A percentile compares a stretch with the other conserved stretches of the same genome.
phyloP scores from a whole-genome alignment of 2,888 invertebrate species.

The Falcaria lacertinaria region DNA sequence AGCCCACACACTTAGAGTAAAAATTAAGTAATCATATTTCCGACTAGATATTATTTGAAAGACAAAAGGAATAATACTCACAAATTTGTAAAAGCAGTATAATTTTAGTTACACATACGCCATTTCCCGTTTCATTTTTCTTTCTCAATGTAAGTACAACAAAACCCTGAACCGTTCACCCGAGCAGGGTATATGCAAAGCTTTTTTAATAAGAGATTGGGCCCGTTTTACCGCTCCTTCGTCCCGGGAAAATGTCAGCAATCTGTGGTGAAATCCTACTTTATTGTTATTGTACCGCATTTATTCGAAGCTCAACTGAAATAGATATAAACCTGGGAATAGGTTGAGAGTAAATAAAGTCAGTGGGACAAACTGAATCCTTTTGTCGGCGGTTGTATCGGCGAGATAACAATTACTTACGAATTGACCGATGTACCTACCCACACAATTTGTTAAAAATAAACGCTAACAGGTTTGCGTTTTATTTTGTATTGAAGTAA shows the following conservation, averaged over 20 bases:
- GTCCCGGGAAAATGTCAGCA: constrained; percentile 71
- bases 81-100: constrained; percentile 1
- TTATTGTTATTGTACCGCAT: constrained; percentile 73
- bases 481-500: too few species aligned
- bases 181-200: constrained; percentile 52
- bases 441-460: constrained; percentile 9
- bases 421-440: constrained; percentile 38
- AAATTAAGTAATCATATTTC: constrained; percentile 1
- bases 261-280: constrained; percentile 68
- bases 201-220: constrained; percentile 67
- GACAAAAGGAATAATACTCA: constrained; percentile 8
- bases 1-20: too few species aligned
- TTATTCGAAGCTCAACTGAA: constrained; percentile 59
- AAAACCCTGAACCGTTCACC: constrained; percentile 32
- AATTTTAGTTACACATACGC: constrained; percentile 17
- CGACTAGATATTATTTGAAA: too few species aligned
- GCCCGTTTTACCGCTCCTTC: constrained; percentile 53
- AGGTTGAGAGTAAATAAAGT: constrained; percentile 66
- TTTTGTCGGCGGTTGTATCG: constrained; percentile 45
- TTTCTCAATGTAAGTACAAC: constrained; percentile 16
- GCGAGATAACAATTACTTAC: constrained; percentile 64
- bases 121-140: constrained; percentile 25
- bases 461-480: too few species aligned
- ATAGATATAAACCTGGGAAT: constrained; percentile 67
- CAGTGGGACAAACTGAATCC: constrained; percentile 36